phyloP scores from a whole-genome alignment of 2,797 vertebrate genomes.

The Scleropages formosus region DNA sequence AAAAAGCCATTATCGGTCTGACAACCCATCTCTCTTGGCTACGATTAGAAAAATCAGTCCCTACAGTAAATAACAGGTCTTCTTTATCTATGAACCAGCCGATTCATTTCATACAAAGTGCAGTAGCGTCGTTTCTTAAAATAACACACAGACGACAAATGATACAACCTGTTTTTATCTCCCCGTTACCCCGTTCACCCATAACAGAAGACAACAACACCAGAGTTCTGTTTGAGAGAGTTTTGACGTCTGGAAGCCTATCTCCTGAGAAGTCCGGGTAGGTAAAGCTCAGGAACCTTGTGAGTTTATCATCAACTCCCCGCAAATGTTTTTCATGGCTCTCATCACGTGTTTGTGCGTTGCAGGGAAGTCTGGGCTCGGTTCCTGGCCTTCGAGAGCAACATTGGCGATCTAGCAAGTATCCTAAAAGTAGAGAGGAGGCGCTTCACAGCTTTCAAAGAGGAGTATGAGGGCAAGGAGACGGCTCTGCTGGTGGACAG shows the following conservation, averaged over 20 bases:
- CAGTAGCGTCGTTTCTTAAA: background rate
- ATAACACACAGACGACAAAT: background rate
- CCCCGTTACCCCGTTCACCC: conserved; percentile 12
- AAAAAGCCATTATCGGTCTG: conserved; percentile 3
- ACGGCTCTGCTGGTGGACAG: conserved; percentile 93
- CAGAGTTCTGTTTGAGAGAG: conserved; percentile 97
- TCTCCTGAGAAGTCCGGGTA: conserved; percentile 97
- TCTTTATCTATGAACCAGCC: conserved; percentile 21
- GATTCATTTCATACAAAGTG: conserved; percentile 5
- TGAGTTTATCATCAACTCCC: conserved; percentile 10
- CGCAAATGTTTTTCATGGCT: background rate
- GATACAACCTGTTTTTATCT: conserved; percentile 22
- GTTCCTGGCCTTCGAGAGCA: conserved; percentile 97
- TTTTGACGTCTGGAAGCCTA: conserved; percentile 95
- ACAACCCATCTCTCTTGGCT: conserved; percentile 5
- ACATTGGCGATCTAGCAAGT: conserved; percentile 96
- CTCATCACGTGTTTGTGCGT: background rate
- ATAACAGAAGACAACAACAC: conserved; percentile 96
- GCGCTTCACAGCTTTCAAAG: conserved; percentile 94
- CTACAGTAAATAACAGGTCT: conserved; percentile 28
- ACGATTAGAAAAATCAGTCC: conserved; percentile 1
- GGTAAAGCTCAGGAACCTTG: conserved; percentile 29
- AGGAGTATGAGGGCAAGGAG: conserved; percentile 97
- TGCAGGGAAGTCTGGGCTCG: conserved; percentile 95
- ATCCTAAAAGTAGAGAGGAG: conserved; percentile 96